Percentiles rank a stretch among this genome's conserved stretches.
Evolutionary conservation across 1,140 invertebrate genomes (phyloP).

Genomic region (Melanaphis sacchari): DNA sequence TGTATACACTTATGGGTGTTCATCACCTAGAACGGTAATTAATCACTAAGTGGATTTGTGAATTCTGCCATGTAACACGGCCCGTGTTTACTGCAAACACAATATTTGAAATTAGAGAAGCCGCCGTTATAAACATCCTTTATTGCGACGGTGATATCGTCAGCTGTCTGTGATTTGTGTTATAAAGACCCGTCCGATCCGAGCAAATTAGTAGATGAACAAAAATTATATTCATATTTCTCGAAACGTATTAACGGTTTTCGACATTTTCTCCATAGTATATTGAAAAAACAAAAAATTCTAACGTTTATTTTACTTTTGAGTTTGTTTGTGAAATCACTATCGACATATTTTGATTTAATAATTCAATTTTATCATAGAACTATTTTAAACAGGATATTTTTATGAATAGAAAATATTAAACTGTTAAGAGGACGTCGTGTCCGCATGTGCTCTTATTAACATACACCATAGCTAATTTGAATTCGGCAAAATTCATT

Average conservation of each 20-base stretch:
- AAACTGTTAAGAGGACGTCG: too few species aligned
- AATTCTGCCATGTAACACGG: too few species aligned
- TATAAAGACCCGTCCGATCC: background rate
- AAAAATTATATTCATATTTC: background rate
- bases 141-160: background rate
- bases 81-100: slow-evolving; percentile 55
- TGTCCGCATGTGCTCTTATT: too few species aligned
- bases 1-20: background rate
- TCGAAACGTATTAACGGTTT: background rate
- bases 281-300: background rate
- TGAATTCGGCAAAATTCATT: too few species aligned
- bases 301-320: background rate
- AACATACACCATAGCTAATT: too few species aligned
- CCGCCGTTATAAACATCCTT: background rate
- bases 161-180: background rate
- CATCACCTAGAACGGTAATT: slow-evolving; percentile 28
- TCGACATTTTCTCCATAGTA: background rate
- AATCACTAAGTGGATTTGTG: slow-evolving; percentile 49
- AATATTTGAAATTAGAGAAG: slow-evolving; percentile 52
- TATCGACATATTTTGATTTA: too few species aligned
- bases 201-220: too few species aligned
- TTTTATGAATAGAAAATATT: too few species aligned
- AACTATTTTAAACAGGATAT: too few species aligned
- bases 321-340: background rate
- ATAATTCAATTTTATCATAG: too few species aligned